phyloP scores from a whole-genome alignment of 2,113 vertebrate species.

The Lichenostomus cassidix region DNA sequence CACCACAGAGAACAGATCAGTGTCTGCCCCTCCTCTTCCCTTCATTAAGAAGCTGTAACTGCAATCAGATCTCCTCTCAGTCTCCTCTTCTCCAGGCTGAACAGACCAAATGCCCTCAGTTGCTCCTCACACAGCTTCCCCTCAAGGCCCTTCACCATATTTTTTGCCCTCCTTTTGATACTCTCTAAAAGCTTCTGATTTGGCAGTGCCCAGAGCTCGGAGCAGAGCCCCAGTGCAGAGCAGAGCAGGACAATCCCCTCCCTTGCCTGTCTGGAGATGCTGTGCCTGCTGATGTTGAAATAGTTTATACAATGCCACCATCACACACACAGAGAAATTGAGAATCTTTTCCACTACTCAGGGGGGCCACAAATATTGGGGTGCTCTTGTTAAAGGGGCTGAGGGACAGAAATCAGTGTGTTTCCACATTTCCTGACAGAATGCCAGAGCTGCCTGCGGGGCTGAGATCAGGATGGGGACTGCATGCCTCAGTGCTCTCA shows the following conservation, averaged over 20 bases:
- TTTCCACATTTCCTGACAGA: not conserved
- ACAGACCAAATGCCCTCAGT: not conserved
- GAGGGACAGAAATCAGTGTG: not conserved
- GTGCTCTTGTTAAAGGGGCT: not conserved
- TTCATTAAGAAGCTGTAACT: accelerated
- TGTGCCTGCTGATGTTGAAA: not conserved
- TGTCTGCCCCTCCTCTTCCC: accelerated
- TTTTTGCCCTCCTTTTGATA: not conserved
- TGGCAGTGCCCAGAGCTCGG: not conserved
- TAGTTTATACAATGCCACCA: not conserved
- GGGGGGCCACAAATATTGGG: not conserved
- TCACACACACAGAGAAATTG: not conserved
- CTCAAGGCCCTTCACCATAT: not conserved
- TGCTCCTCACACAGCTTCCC: accelerated
- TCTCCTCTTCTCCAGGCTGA: not conserved
- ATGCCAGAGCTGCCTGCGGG: not conserved
- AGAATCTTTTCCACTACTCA: not conserved
- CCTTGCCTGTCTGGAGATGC: accelerated
- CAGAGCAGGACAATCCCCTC: not conserved
- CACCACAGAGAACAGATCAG: not conserved
- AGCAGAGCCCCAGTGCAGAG: not conserved
- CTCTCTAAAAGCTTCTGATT: not conserved
- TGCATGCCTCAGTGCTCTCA: accelerated
- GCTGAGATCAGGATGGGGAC: accelerated
- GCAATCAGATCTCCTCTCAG: accelerated